Percentiles rank a stretch among this genome's conserved stretches.
phyloP scores from a whole-genome alignment of 2,113 vertebrate species.

The Myrmecophaga tridactyla region DNA sequence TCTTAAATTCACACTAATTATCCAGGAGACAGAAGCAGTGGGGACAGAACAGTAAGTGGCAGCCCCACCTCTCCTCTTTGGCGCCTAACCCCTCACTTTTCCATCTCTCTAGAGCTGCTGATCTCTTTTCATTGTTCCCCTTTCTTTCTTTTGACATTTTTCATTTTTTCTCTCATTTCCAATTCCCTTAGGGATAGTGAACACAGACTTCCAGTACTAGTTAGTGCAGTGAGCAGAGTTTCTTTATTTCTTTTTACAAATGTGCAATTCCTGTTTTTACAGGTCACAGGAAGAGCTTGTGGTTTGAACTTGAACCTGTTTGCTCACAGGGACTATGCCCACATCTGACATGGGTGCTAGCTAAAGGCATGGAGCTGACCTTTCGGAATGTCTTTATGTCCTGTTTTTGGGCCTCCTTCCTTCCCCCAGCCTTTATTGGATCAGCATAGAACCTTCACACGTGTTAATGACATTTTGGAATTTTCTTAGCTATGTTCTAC shows the following conservation, averaged over 20 bases:
- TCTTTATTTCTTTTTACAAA: neutral
- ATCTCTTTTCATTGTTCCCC: neutral
- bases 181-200: neutral
- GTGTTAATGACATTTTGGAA: accelerated
- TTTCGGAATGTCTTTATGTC: neutral
- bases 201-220: neutral
- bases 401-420: neutral
- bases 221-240: neutral
- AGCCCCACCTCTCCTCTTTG: accelerated
- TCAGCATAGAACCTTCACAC: accelerated
- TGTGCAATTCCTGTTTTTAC: neutral
- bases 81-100: no score
- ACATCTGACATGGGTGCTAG: neutral
- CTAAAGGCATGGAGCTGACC: neutral
- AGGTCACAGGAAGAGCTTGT: neutral
- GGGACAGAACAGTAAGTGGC: accelerated
- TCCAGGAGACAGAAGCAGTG: neutral
- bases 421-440: neutral
- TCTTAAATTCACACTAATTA: neutral
- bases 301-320: neutral
- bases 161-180: neutral
- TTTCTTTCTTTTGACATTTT: no score
- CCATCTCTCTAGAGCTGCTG: neutral
- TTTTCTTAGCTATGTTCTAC: accelerated
- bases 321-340: no score